Evolutionary conservation across 2,113 vertebrate species (phyloP).

Genomic region (Cheirogaleus medius): DNA sequence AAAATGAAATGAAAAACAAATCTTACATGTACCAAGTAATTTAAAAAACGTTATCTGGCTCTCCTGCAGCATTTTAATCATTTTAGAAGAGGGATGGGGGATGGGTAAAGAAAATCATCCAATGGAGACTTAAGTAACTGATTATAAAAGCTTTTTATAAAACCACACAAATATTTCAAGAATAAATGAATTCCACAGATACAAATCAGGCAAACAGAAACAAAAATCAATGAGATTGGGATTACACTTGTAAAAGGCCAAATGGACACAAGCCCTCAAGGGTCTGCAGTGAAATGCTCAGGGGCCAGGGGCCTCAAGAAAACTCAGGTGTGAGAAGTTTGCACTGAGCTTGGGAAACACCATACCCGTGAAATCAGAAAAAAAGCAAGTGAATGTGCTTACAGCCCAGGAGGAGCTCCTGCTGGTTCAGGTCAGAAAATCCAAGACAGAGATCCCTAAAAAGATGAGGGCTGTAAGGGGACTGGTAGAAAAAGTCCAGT

Average conservation of each 20-base stretch:
- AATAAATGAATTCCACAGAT: conserved; percentile 36
- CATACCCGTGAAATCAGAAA: background rate
- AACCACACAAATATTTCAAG: conserved; percentile 31
- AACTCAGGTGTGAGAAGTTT: background rate
- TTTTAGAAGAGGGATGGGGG: background rate
- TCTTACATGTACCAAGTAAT: background rate
- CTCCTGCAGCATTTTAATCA: background rate
- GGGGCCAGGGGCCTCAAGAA: background rate
- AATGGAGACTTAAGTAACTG: conserved; percentile 15
- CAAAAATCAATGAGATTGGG: background rate
- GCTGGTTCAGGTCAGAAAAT: background rate
- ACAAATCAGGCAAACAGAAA: conserved; percentile 47
- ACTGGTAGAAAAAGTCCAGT: background rate
- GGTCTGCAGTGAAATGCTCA: background rate
- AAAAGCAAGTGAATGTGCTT: background rate
- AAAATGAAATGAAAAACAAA: background rate
- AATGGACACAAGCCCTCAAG: background rate
- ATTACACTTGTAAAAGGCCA: background rate
- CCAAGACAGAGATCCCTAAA: background rate
- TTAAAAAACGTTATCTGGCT: background rate
- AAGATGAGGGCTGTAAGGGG: background rate
- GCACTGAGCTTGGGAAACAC: background rate
- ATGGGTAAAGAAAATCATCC: conserved; percentile 5
- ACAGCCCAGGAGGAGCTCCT: background rate
- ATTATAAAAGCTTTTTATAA: conserved; percentile 72